Base-by-base conservation (phyloP, 1,140 invertebrate species). In the Drosophila rhopaloa region DNA sequence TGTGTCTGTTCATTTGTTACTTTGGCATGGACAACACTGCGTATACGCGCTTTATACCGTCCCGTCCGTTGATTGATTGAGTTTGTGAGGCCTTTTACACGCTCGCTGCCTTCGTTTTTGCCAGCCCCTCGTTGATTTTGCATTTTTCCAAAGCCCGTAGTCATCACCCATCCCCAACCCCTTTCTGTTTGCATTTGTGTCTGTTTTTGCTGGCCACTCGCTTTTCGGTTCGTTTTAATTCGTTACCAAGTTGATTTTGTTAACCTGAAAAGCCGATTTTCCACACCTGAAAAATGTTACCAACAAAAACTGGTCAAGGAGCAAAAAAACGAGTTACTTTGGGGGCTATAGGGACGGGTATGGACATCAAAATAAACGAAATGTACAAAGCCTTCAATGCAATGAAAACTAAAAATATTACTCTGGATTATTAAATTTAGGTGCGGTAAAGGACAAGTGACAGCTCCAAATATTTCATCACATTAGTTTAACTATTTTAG, bases 11-110 rank as follows among this genome's bases (percentile, higher is more conserved):
- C 83, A 76, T 86, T 89, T 86, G 83, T 84, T 83, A 83, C 83
- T 77, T 83, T 88, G 84, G 44, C 61, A 71, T 67, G 71, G 66
- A 89, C 72, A 88, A 88, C 84, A 84, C 73, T 88, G 84, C 84
- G 84, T 89, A 89, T 89, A 89, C 84, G 80, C 84, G 84, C 76
- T 89, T 89, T 83, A 79, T 89, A 83, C 80, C 29, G 8, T 32
- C 29, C 29, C 55, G 65, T 81, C 81, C 82, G 81, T 90, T 90
- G 86, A 90, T 90, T 85, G 86, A 90, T 90, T 90, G 81, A 77
- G 70, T 80, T 74, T 72, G 55, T 63, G 66, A 58, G 46, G 61
- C 65, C 58, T 84, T 90, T 85, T 85, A 75, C 68, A 86, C 74
- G 68, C 74, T 76, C 55, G 43, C 56, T 70, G 63, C 37, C 58